These are phyloP conservation scores for Hippoglossus hippoglossus DNA, from an alignment of 2,797 vertebrate genomes.

Conservation along the genomic window DNA sequence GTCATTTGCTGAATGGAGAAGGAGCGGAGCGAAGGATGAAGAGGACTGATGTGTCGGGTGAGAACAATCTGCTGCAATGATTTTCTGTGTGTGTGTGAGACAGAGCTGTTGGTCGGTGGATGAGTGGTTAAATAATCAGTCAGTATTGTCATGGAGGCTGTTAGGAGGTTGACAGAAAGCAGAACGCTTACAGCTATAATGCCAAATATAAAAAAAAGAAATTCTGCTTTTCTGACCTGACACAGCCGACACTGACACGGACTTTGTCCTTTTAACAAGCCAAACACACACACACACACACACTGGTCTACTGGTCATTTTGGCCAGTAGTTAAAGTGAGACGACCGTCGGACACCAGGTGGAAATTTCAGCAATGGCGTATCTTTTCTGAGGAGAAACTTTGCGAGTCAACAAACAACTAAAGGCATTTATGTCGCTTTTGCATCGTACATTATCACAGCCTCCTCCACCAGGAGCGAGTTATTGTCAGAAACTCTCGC, in stretches of 20 bases:
- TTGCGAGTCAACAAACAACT: too few species aligned
- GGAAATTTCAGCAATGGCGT: too few species aligned
- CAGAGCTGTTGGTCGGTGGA: conserved; percentile 26
- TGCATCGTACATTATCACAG: too few species aligned
- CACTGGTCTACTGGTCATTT: too few species aligned
- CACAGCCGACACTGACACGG: conserved; percentile 8
- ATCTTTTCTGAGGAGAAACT: too few species aligned
- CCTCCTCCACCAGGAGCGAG: too few species aligned
- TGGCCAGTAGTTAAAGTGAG: too few species aligned
- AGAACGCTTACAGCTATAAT: background rate
- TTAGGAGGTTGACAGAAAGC: conserved; percentile 36
- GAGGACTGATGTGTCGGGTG: conserved; percentile 31
- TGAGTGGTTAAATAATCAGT: conserved; percentile 38
- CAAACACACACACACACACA: background rate
- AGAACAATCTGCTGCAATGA: conserved; percentile 55
- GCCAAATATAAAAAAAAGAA: background rate
- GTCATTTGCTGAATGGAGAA: conserved; percentile 58
- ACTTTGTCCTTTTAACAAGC: conserved; percentile 16
- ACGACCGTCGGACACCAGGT: too few species aligned
- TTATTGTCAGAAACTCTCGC: too few species aligned
- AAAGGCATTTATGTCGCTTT: too few species aligned
- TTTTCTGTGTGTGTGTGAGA: conserved; percentile 10
- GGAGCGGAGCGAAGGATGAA: conserved; percentile 41
- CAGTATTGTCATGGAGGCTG: conserved; percentile 12
- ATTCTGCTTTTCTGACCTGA: conserved; percentile 28